Evolutionary conservation across 2,797 vertebrate species (phyloP), one percentile per base, ranked within the genome.

Genomic region (Aselliscus stoliczkanus): DNA sequence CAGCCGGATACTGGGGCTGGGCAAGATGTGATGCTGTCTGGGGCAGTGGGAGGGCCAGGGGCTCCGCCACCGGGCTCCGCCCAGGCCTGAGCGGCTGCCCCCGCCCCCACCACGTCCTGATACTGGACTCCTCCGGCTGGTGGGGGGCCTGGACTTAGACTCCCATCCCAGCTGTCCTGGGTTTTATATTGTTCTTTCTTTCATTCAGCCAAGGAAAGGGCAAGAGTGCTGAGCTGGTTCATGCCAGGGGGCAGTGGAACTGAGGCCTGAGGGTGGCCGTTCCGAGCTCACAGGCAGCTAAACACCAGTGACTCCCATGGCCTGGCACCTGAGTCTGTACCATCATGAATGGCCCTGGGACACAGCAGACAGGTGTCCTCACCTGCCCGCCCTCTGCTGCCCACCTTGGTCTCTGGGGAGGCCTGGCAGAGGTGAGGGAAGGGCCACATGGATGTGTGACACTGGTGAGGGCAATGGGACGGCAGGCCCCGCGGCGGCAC

Each of bases 241-340:
- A 4, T 2, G 7, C 31, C 31, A 1, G 37, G n/a, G 20, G 6
- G 9, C 42, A 3, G 20, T 12, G 15, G 17, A 21, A 1, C 70
- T 31, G 69, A 65, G 77, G 39, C n/a, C 27, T 3, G 31, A 56
- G 8, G 73, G 29, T 2, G 15, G 50, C 17, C 54, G 18, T 31
- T 50, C 67, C 23, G 7, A 18, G 69, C n/a, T 14, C 12, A 0
- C 0, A 0, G 69, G 50, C 20, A 5, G 25, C 77, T 2, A 1
- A 37, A 50, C 25, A 12, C n/a, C 31, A 0, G 4, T 0, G n/a
- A 42, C 10, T 2, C 11, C 25, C 14, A 1, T 0, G 11, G 65
- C 54, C 42, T 1, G 0, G 4, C 25, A 5, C 31, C 65, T 1
- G 8, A 11, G 50, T 54, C 72, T 56, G 81, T 47, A 23, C 81